Evolutionary conservation across 37 sponge, comb jelly and placozoan genomes (phyloP).

Genomic region (Geodia barretti): DNA sequence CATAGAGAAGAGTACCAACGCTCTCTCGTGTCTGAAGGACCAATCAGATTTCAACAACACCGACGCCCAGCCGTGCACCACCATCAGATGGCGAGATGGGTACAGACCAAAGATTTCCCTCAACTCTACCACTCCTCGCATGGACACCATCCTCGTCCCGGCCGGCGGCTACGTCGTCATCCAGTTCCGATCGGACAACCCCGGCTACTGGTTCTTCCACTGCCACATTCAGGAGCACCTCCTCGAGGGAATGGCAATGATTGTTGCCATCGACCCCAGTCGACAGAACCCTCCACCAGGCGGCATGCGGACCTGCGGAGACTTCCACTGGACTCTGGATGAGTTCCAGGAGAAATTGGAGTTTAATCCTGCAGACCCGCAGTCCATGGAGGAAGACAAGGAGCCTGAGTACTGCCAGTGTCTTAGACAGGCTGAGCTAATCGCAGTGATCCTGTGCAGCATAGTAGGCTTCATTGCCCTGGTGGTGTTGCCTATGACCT

Average conservation of each 20-base stretch:
- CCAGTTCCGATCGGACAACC: conserved; percentile 76
- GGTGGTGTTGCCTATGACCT: no score
- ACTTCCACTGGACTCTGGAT: conserved; percentile 2
- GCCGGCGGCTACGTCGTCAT: conserved; percentile 83
- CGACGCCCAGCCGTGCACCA: conserved; percentile 1
- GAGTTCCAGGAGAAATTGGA: neutral
- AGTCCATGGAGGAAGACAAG: no score
- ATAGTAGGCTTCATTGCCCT: no score
- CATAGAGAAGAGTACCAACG: neutral
- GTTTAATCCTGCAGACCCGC: neutral
- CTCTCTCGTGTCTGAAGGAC: conserved; percentile 13
- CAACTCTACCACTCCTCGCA: conserved; percentile 20
- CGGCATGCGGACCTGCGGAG: conserved; percentile 20
- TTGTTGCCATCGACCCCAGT: conserved; percentile 35
- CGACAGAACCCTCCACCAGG: conserved; percentile 48
- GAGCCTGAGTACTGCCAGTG: no score
- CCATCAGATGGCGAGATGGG: neutral
- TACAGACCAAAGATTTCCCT: neutral
- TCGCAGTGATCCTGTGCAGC: no score
- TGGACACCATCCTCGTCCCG: conserved; percentile 87
- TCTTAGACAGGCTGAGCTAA: no score
- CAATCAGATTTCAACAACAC: conserved; percentile 13
- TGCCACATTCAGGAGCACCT: conserved; percentile 82
- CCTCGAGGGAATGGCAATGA: conserved; percentile 76
- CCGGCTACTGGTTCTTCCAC: conserved; percentile 89